Conservation (phyloP, 2,888 invertebrate genomes). For the Elaeidobius kamerunicus region DNA sequence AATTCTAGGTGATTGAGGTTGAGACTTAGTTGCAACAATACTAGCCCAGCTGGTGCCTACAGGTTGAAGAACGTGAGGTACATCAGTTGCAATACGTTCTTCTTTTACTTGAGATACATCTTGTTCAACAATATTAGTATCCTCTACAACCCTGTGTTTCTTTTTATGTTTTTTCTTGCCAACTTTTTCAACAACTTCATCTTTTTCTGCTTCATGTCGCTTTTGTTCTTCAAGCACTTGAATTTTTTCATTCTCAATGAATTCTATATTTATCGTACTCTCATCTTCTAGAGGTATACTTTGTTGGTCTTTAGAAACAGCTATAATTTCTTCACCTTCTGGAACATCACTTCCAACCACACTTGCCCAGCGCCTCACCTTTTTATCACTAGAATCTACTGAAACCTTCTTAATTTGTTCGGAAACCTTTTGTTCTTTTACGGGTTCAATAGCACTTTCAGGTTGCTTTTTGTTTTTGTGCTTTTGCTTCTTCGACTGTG, state of each 20-base stretch:
- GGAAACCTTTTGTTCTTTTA: no score
- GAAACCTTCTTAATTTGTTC: no score
- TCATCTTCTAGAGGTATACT: not conserved
- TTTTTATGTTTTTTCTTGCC: not conserved
- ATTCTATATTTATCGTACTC: not conserved
- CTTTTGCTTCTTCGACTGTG: no score
- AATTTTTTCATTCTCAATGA: not conserved
- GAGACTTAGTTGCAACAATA: conserved; percentile 2
- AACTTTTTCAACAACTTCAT: not conserved
- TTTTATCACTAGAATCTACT: not conserved
- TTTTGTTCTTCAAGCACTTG: not conserved
- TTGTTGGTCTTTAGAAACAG: no score
- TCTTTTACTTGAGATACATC: no score
- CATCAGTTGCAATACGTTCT: no score
- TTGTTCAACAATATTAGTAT: no score
- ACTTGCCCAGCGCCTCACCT: not conserved
- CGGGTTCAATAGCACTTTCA: no score
- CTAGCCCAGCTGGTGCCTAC: conserved; percentile 8
- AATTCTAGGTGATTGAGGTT: not conserved
- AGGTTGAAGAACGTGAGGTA: no score
- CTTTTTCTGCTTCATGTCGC: not conserved
- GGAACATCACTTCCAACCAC: not conserved
- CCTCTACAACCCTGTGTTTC: no score
- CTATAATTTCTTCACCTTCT: no score
- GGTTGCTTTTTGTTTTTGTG: no score